A percentile compares a stretch with the other conserved stretches of the same genome.
Evolutionary conservation across 64 coral and sea anemone genomes (phyloP).

Genomic region (Actinia equina): DNA sequence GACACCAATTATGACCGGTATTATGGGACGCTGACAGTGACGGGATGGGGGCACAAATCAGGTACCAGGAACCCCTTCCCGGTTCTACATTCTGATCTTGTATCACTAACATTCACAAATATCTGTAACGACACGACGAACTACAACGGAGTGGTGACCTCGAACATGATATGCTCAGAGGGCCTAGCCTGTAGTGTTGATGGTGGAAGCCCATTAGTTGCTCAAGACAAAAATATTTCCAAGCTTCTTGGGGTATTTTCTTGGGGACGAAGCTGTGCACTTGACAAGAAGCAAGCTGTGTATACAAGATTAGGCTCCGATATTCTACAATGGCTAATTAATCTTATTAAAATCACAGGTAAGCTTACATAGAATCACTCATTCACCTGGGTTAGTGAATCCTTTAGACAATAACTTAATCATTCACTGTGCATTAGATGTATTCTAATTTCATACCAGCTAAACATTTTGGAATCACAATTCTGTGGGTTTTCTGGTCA

Average conservation of each 20-base stretch:
- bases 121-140: conserved; percentile 36
- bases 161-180: conserved; percentile 49
- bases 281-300: conserved; percentile 43
- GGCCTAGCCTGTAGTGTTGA: conserved; percentile 54
- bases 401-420: neutral
- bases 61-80: conserved; percentile 17
- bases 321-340: conserved; percentile 46
- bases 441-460: neutral
- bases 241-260: conserved; percentile 62
- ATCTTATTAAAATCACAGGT: conserved; percentile 59
- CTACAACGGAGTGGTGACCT: conserved; percentile 30
- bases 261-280: conserved; percentile 56
- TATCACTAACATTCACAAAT: conserved; percentile 12
- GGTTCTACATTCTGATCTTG: conserved; percentile 39
- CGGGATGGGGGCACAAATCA: conserved; percentile 74
- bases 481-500: neutral
- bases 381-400: neutral
- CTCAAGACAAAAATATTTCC: conserved; percentile 1
- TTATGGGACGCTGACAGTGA: conserved; percentile 24
- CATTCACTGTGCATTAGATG: neutral
- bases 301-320: conserved; percentile 42
- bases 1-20: neutral
- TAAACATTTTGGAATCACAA: neutral
- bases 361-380: neutral
- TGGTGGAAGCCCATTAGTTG: conserved; percentile 64